A percentile compares a stretch with the other conserved stretches of the same genome.
These are phyloP conservation scores for Anseranas semipalmata DNA, from an alignment of 2,113 vertebrate species.

Conservation along the genomic window DNA sequence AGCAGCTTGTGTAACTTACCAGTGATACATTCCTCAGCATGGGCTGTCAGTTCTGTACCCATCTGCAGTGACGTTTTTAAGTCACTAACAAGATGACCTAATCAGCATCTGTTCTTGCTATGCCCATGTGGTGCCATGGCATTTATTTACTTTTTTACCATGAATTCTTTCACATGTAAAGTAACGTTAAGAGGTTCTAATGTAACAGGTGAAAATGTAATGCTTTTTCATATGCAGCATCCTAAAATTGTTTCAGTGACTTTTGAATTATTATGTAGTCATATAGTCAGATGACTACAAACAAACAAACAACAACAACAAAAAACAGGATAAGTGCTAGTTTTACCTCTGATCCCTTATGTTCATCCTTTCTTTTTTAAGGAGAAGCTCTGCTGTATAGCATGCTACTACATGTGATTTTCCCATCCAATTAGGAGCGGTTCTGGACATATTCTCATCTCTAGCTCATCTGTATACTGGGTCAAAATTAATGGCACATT, in stretches of 20 bases:
- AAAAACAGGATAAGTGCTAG: not conserved
- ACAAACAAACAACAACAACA: not conserved
- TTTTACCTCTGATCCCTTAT: not conserved
- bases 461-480: not conserved
- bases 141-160: not conserved
- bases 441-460: not conserved
- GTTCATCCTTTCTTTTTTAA: not conserved
- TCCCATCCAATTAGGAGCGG: not conserved
- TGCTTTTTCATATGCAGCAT: not conserved
- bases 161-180: not conserved
- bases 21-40: constrained; percentile 23
- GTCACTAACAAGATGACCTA: constrained; percentile 53
- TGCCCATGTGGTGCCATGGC: not conserved
- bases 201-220: not conserved
- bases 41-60: constrained; percentile 44
- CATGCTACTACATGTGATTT: not conserved
- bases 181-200: not conserved
- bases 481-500: not conserved
- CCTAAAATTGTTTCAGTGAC: not conserved
- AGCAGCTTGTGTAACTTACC: constrained; percentile 46
- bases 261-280: not conserved
- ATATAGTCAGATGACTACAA: too few species aligned
- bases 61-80: constrained; percentile 23
- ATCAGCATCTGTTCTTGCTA: constrained; percentile 45
- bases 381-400: not conserved